Conservation (phyloP, 2,113 vertebrate genomes). For the Microcebus jonahi region DNA sequence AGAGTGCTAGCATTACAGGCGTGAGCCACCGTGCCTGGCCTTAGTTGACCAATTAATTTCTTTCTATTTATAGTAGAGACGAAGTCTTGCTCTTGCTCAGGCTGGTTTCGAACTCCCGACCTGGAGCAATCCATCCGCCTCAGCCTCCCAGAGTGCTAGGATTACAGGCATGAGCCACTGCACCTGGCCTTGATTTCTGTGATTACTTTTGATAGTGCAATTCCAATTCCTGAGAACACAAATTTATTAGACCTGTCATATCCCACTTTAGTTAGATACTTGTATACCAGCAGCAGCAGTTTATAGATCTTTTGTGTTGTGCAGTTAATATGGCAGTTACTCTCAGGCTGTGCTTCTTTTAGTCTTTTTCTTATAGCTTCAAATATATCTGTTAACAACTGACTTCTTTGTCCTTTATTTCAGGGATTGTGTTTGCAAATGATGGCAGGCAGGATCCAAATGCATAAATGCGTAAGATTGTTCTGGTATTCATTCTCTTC, state of each 20-base stretch:
- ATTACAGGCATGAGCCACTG: too few species aligned
- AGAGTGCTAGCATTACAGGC: too few species aligned
- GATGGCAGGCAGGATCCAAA: neutral
- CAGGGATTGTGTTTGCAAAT: slow-evolving; percentile 33
- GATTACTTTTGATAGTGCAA: neutral
- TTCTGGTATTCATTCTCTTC: neutral
- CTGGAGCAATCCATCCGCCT: too few species aligned
- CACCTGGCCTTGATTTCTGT: neutral
- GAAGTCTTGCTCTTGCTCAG: too few species aligned
- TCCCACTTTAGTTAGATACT: neutral
- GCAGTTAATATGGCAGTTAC: neutral
- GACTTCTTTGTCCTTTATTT: slow-evolving; percentile 53
- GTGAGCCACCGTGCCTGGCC: too few species aligned
- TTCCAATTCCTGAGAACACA: slow-evolving; percentile 13
- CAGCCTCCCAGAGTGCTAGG: too few species aligned
- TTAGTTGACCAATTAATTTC: too few species aligned
- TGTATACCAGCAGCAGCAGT: neutral
- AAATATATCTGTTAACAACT: neutral
- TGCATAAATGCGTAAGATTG: slow-evolving; percentile 14
- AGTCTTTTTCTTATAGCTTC: neutral
- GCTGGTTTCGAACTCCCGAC: too few species aligned
- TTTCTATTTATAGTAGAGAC: too few species aligned
- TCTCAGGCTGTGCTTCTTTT: neutral
- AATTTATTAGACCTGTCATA: neutral
- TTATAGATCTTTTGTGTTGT: neutral